Base-by-base conservation (phyloP, 2,888 invertebrate species). In the Crocallis elinguaria region DNA sequence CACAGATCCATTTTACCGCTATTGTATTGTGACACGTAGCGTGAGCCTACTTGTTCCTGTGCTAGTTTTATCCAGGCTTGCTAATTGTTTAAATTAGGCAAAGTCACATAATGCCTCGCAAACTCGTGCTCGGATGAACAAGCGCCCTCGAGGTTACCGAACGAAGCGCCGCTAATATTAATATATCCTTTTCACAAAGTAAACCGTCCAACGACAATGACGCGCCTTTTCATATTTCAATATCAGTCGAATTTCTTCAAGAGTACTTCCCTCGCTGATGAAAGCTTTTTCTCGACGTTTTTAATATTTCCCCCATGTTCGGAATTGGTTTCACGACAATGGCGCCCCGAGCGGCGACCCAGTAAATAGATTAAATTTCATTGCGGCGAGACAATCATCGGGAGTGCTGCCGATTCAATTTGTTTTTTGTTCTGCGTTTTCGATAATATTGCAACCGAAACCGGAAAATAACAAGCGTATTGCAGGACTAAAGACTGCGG, bases 331-430 rank as follows among this genome's bases (percentile, higher is more conserved):
- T 11, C 17, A 25, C 37, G 38, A 43, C 43, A 38, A 50, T 33
- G 12, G 49, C 36, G 37, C 23, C 12, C 27, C 17, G 30, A 12
- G 50, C 19, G 33, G 21, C 39, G 11, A 29, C 7, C 25, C 29
- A 8, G 12, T 12, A 25, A 27, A 50, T 33, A 49, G 42, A 49
- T 42, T 37, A 43, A n/a, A 36, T 43, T 30, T 35, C 30, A 49
- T 43, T 43, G 37, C 29, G 29, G 11, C 8, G 29, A 29, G n/a
- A 29, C 29, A 29, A 29, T 29, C 41, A 29, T 12, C 19, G 11
- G 8, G 41, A 29, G 29, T 29, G 29, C 29, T 1, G 27, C 14
- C 27, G 27, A 27, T 39, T 29, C 29, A 6, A 29, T 29, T 29
- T 36, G 11, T 36, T n/a, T 39, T 39, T 37, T 37, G 23, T 4